A percentile compares a stretch with the other conserved stretches of the same genome.
These are phyloP conservation scores for Amphipyra tragopoginis DNA, from an alignment of 2,888 invertebrate genomes.

Conservation along the genomic window DNA sequence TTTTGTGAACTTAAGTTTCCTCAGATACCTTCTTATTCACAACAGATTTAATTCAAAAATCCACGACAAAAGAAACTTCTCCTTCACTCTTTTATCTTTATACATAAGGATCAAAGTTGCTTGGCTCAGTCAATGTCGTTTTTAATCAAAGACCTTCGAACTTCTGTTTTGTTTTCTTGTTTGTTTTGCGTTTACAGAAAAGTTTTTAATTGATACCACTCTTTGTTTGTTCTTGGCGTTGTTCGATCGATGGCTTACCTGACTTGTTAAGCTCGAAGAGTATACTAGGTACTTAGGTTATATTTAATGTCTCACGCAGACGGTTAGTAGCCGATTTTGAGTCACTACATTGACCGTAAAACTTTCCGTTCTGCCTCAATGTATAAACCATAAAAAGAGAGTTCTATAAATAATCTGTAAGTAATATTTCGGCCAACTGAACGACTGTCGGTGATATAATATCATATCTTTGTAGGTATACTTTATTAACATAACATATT, in stretches of 20 bases:
- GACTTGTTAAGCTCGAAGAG: slow-evolving; percentile 6
- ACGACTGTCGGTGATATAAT: no score
- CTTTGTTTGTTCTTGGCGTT: slow-evolving; percentile 65
- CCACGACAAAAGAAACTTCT: slow-evolving; percentile 58
- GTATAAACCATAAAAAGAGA: no score
- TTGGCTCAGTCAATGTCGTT: slow-evolving; percentile 65
- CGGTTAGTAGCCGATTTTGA: no score
- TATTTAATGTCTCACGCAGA: no score
- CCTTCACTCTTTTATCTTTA: slow-evolving; percentile 56
- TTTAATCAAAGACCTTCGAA: slow-evolving; percentile 78
- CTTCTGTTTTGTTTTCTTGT: slow-evolving; percentile 74
- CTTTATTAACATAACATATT: no score
- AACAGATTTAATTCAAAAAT: slow-evolving; percentile 67
- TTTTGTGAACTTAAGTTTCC: slow-evolving; percentile 58
- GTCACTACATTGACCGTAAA: no score
- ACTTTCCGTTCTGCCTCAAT: no score
- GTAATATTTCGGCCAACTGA: no score
- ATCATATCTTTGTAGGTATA: no score
- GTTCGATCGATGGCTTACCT: slow-evolving; percentile 57
- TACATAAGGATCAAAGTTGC: slow-evolving; percentile 68
- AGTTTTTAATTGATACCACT: slow-evolving; percentile 79
- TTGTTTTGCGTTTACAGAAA: slow-evolving; percentile 74
- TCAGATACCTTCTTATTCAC: slow-evolving; percentile 59
- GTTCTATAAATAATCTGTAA: no score
- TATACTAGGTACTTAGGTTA: neutral